A percentile compares a stretch with the other conserved stretches of the same genome.
Evolutionary conservation across 1,140 invertebrate genomes (phyloP).

Genomic region (Microvelia longipes): DNA sequence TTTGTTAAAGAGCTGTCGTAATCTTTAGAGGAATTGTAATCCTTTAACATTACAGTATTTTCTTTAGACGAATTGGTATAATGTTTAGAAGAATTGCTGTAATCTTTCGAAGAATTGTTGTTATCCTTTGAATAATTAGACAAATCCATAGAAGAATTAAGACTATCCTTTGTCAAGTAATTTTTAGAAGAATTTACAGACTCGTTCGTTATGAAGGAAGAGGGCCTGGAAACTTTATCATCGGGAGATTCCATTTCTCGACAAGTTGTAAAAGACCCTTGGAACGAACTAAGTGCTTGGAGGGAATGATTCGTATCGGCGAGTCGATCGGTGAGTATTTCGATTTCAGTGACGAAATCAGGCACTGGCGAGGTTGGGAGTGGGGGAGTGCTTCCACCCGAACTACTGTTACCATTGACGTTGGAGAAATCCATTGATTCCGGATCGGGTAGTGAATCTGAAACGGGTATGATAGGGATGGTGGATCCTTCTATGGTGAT

Average conservation of each 20-base stretch:
- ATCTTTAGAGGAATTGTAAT: too few relatives aligned
- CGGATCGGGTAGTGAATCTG: background rate
- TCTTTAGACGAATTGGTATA: too few relatives aligned
- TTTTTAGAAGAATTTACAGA: too few relatives aligned
- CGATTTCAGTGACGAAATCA: constrained; percentile 19
- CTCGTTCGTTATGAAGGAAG: background rate
- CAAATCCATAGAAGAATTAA: too few relatives aligned
- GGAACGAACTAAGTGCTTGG: background rate
- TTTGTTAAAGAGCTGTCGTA: too few relatives aligned
- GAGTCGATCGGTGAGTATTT: constrained; percentile 11
- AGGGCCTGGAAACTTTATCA: background rate
- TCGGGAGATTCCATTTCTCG: constrained; percentile 5
- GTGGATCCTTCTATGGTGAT: background rate
- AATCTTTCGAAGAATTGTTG: too few relatives aligned
- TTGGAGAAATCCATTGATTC: background rate
- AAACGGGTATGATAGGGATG: background rate
- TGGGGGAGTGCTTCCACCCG: constrained; percentile 26
- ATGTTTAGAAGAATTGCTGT: too few relatives aligned
- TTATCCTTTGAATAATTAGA: too few relatives aligned
- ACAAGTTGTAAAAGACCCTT: background rate
- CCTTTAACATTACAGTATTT: too few relatives aligned
- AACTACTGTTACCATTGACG: constrained; percentile 13
- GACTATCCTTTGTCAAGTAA: too few relatives aligned
- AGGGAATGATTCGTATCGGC: constrained; percentile 8
- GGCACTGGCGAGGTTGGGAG: constrained; percentile 32